Evolutionary conservation across 2,797 vertebrate species (phyloP).

Genomic region (Channallabes apus): DNA sequence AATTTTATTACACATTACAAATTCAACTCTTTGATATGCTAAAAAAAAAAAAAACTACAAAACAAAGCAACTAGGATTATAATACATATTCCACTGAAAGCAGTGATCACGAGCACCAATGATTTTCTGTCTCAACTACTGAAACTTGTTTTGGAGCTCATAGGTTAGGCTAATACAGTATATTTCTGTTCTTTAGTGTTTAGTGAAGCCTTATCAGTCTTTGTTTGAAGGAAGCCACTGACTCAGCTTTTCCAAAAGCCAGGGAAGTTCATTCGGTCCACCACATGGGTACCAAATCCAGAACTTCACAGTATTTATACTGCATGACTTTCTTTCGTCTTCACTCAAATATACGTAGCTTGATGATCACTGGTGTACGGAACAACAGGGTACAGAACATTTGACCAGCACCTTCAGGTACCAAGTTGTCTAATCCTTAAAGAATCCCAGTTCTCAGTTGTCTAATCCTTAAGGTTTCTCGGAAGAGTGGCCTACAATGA

Average conservation of each 20-base stretch:
- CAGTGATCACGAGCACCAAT: not conserved
- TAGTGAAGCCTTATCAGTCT: not conserved
- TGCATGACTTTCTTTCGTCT: not conserved
- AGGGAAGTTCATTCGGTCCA: not conserved
- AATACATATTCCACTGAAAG: not conserved
- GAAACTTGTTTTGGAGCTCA: not conserved
- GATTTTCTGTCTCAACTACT: not conserved
- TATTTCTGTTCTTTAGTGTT: not conserved
- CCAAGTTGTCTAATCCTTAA: no score
- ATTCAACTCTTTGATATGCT: not conserved
- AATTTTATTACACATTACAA: not conserved
- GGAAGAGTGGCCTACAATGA: not conserved
- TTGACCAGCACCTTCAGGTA: not conserved
- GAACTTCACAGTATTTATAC: not conserved
- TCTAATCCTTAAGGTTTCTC: not conserved
- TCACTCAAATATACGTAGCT: not conserved
- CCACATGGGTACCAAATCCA: not conserved
- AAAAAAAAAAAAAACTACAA: not conserved
- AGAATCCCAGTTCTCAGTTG: no score
- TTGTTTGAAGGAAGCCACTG: not conserved
- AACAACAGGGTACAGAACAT: not conserved
- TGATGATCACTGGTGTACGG: not conserved
- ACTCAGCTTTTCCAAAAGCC: not conserved
- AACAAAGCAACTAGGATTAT: not conserved
- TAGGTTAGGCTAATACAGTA: not conserved